Evolutionary conservation across 2,113 vertebrate genomes (phyloP).

Genomic region (Callaeas wilsoni): DNA sequence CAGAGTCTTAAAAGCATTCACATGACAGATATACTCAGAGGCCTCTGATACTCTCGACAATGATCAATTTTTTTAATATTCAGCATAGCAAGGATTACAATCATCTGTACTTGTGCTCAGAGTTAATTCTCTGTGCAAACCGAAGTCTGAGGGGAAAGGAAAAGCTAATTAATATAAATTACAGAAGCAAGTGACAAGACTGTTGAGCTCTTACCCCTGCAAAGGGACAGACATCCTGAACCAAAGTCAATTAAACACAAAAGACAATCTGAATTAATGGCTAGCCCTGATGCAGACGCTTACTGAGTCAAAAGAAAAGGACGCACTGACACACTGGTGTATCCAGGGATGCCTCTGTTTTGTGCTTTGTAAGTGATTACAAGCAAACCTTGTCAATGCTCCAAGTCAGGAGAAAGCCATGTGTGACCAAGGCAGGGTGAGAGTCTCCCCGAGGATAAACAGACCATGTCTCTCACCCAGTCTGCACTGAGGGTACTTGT

Average conservation of each 20-base stretch:
- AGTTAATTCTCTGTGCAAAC: neutral
- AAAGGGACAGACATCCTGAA: neutral
- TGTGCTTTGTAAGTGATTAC: neutral
- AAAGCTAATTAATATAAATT: neutral
- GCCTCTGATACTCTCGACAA: neutral
- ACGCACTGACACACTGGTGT: neutral
- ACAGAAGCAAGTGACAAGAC: neutral
- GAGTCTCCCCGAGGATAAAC: neutral
- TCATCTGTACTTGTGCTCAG: neutral
- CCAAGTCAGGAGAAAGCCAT: neutral
- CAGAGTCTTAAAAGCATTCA: neutral
- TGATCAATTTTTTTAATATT: neutral
- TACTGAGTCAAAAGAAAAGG: neutral
- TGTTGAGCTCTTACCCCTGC: neutral
- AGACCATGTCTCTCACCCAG: rapidly evolving
- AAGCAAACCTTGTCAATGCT: neutral
- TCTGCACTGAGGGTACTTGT: rapidly evolving
- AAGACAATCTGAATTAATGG: neutral
- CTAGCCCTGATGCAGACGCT: neutral
- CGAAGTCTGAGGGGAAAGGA: neutral
- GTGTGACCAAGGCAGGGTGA: neutral
- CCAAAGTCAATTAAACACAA: neutral
- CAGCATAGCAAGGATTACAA: neutral
- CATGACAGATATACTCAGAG: neutral
- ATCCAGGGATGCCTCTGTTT: neutral